A percentile compares a stretch with the other conserved stretches of the same genome.
Evolutionary conservation across 2,113 vertebrate genomes (phyloP).

Genomic region (Rhea americana): DNA sequence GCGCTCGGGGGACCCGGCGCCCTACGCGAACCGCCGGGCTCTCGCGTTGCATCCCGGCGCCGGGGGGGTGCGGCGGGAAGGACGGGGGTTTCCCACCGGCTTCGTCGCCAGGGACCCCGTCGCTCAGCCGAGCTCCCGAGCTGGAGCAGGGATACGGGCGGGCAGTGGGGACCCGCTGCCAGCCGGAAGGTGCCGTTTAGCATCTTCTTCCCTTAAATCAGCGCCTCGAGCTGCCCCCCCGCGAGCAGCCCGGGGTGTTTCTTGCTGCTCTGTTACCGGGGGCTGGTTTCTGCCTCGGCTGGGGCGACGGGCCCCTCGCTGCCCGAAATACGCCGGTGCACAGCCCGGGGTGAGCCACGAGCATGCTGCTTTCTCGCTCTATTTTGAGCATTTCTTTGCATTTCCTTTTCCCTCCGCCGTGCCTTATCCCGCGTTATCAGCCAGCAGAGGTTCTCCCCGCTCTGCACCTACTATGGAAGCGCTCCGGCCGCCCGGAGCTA

Average conservation of each 20-base stretch:
- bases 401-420: accelerated
- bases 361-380: not conserved
- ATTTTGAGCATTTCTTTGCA: not conserved
- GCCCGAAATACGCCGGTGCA: not conserved
- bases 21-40: not conserved
- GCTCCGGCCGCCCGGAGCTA: not conserved
- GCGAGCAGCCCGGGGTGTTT: not conserved
- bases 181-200: no score
- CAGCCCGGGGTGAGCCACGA: no score
- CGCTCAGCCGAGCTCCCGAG: no score
- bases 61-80: no score
- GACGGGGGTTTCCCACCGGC: accelerated
- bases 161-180: no score
- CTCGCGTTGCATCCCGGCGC: not conserved
- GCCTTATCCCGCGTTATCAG: not conserved
- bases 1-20: no score
- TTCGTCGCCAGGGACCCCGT: not conserved
- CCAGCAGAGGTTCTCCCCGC: not conserved
- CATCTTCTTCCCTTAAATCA: not conserved
- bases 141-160: not conserved
- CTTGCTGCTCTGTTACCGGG: not conserved
- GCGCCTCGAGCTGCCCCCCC: not conserved
- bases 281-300: not conserved
- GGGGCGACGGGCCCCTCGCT: not conserved
- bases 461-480: not conserved